Conservation (phyloP, 2,797 vertebrate genomes). For the Leptatherina wallacei region DNA sequence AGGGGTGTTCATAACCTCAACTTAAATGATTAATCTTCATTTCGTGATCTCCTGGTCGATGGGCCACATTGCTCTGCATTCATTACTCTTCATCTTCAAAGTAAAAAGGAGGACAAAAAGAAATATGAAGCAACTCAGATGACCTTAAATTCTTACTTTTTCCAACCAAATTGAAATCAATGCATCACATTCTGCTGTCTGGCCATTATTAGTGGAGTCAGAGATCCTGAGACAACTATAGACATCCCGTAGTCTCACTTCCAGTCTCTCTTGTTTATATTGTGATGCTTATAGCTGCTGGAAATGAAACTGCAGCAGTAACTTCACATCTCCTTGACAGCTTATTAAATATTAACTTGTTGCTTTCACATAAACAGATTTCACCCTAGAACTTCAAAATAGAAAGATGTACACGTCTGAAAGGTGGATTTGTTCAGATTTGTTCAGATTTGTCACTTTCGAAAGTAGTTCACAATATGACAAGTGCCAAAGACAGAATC, state of each 20-base stretch:
- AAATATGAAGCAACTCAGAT: constrained; percentile 20
- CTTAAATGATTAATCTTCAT: constrained; percentile 60
- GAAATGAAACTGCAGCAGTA: constrained; percentile 43
- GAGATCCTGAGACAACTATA: constrained; percentile 7
- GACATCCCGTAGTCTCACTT: constrained; percentile 18
- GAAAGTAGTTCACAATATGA: background rate
- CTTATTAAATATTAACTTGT: constrained; percentile 66
- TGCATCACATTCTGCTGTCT: constrained; percentile 21
- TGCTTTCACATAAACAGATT: constrained; percentile 39
- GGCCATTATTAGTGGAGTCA: constrained; percentile 37
- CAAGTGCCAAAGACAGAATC: background rate
- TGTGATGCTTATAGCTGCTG: constrained; percentile 26
- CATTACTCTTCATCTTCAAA: constrained; percentile 34
- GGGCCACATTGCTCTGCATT: constrained; percentile 11
- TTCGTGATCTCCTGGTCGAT: constrained; percentile 51
- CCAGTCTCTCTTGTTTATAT: constrained; percentile 16
- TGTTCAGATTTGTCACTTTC: constrained; percentile 26
- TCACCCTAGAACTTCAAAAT: constrained; percentile 32
- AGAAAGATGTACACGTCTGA: constrained; percentile 9
- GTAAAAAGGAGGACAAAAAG: constrained; percentile 35
- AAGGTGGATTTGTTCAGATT: constrained; percentile 30
- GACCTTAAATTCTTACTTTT: constrained; percentile 33
- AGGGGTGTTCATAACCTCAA: constrained; percentile 46
- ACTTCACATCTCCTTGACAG: constrained; percentile 49
- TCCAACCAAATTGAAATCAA: constrained; percentile 45